phyloP scores from a whole-genome alignment of 2,797 vertebrate genomes.

The Anisognathus igniventris region DNA sequence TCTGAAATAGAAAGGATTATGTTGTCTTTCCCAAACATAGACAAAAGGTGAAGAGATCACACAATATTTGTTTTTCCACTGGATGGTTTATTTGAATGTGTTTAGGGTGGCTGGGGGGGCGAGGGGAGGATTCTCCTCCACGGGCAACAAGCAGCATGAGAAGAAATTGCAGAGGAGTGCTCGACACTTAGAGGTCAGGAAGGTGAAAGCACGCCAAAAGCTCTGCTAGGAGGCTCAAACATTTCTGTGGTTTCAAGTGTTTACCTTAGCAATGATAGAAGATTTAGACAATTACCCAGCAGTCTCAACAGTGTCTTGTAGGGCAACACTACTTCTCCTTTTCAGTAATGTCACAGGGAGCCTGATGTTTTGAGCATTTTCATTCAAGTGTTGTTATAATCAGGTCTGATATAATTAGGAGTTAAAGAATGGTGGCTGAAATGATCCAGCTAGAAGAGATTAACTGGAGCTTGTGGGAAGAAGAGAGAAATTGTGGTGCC shows the following conservation, averaged over 20 bases:
- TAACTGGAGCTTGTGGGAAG: not conserved
- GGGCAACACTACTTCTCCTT: not conserved
- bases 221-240: conserved; percentile 1
- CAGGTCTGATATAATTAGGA: not conserved
- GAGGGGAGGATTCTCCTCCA: not conserved
- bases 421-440: not conserved
- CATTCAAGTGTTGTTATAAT: not conserved
- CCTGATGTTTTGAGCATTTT: not conserved
- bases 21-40: conserved; percentile 15
- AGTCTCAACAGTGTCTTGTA: not conserved
- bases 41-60: conserved; percentile 32
- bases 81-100: conserved; percentile 11
- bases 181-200: conserved; percentile 25
- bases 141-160: not conserved
- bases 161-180: not conserved
- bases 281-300: conserved; percentile 22
- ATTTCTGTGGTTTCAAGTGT: conserved; percentile 51
- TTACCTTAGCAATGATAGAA: conserved; percentile 53
- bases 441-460: not conserved
- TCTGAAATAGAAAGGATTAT: not conserved
- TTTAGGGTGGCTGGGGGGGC: not conserved
- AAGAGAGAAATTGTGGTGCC: not conserved
- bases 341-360: not conserved
- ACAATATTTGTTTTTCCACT: conserved; percentile 22
- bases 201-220: conserved; percentile 1